phyloP scores from a whole-genome alignment of 2,113 vertebrate species.

The Atherinomorus stipes region DNA sequence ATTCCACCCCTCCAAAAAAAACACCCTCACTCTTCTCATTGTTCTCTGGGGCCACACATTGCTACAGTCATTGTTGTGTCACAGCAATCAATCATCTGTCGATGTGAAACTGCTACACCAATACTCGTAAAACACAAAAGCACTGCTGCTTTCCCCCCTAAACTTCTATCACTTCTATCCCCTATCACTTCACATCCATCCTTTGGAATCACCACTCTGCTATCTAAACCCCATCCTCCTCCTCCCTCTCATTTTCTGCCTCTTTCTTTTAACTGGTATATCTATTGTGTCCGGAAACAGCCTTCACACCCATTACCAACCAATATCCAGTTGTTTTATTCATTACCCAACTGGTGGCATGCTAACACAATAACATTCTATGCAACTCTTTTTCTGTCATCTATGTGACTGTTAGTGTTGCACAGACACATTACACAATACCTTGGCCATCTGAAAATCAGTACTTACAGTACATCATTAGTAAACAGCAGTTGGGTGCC shows the following conservation, averaged over 20 bases:
- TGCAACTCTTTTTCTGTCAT: not conserved
- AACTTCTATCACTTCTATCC: too few species aligned
- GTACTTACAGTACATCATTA: too few species aligned
- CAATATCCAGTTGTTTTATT: conserved; percentile 44
- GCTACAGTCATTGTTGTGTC: conserved; percentile 72
- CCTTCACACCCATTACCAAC: conserved; percentile 49
- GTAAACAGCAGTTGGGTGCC: not conserved
- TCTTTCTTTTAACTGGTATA: not conserved
- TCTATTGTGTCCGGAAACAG: not conserved
- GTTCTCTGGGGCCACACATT: conserved; percentile 60
- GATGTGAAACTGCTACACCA: conserved; percentile 51
- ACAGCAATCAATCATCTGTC: conserved; percentile 71
- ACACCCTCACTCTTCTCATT: conserved; percentile 55
- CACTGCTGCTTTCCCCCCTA: conserved; percentile 21
- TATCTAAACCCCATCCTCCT: conserved; percentile 8
- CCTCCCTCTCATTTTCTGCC: not conserved
- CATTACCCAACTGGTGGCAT: conserved; percentile 36
- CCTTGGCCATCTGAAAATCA: not conserved
- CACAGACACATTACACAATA: not conserved
- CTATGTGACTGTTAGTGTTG: not conserved
- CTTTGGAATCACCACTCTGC: conserved; percentile 6
- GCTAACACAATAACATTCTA: conserved; percentile 15
- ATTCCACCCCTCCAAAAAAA: conserved; percentile 64
- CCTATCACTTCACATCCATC: conserved; percentile 23
- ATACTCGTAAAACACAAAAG: conserved; percentile 39